These are phyloP conservation scores for Seira ritae DNA, from an alignment of 2,888 invertebrate species.

Conservation along the genomic window DNA sequence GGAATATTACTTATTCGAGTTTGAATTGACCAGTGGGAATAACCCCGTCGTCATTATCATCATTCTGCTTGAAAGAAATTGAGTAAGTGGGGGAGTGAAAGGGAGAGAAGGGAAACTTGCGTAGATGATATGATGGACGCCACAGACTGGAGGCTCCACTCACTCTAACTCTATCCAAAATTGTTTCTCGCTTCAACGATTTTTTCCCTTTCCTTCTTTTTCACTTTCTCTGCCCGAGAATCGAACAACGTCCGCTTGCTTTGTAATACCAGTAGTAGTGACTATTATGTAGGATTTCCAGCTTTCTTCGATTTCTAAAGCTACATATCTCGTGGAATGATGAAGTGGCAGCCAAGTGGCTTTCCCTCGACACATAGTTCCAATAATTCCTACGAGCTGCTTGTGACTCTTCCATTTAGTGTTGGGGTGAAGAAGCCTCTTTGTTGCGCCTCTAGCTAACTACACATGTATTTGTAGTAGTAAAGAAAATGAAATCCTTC, in stretches of 20 bases:
- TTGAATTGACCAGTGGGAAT: conserved; percentile 35
- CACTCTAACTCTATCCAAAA: conserved; percentile 26
- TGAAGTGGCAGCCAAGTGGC: conserved; percentile 21
- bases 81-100: conserved; percentile 35
- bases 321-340: background rate
- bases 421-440: too few relatives aligned
- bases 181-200: conserved; percentile 23
- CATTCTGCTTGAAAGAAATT: background rate
- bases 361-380: conserved; percentile 12
- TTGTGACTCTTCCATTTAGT: too few relatives aligned
- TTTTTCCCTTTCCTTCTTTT: conserved; percentile 27
- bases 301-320: background rate
- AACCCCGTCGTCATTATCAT: background rate
- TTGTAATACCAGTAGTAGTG: background rate
- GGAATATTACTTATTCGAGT: conserved; percentile 24
- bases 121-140: conserved; percentile 2
- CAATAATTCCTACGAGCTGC: background rate
- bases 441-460: too few relatives aligned
- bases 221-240: background rate
- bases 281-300: background rate
- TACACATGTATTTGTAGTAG: too few relatives aligned
- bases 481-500: too few relatives aligned
- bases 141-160: background rate
- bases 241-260: background rate
- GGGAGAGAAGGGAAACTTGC: background rate